Evolutionary conservation across 2,113 vertebrate species (phyloP), one percentile per base, ranked within the genome.

Genomic region (Cephalopholis sonnerati): DNA sequence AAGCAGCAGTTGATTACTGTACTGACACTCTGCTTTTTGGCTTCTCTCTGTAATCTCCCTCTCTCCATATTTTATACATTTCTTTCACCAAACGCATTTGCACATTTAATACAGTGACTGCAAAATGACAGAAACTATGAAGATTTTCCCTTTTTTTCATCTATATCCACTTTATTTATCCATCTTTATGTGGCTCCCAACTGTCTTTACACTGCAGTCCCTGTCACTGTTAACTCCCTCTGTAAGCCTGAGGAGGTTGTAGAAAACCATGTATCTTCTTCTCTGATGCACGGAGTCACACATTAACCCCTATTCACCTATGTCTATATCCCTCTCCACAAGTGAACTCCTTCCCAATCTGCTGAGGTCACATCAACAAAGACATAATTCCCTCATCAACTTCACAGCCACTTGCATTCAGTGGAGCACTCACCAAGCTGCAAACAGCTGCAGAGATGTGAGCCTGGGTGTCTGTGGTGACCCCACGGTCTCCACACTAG

Each of bases 1-100:
- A 82, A 78, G 67, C 59, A 77, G 66, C 54, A 61, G 74, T 17
- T 66, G 61, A 72, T 66, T 59, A 73, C 61, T 48, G 32, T 64
- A 29, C 58, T n/a, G 18, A 72, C 58, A 61, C 29, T 36, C 27
- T 55, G 48, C 29, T 10, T 44, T 46, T 25, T 55, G 51, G 32
- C 32, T 27, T 29, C 65, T 44, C 9, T 39, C 25, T 67, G 55
- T 71, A 66, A 63, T 80, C 77, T 32, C 32, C 24, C 25, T 61
- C 41, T n/a, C 44, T 36, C 13, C 24, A 36, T 20, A 62, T 36
- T n/a, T 51, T 7, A 12, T 24, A 17, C 18, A n/a, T 32, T n/a
- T 44, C 13, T 50, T 62, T 24, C 6, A 27, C 36, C 57, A 73
- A 36, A 50, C 20, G 36, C 22, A 53, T 39, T 55, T 50, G 55